phyloP scores from a whole-genome alignment of 2,113 vertebrate genomes.

The Peromyscus leucopus region DNA sequence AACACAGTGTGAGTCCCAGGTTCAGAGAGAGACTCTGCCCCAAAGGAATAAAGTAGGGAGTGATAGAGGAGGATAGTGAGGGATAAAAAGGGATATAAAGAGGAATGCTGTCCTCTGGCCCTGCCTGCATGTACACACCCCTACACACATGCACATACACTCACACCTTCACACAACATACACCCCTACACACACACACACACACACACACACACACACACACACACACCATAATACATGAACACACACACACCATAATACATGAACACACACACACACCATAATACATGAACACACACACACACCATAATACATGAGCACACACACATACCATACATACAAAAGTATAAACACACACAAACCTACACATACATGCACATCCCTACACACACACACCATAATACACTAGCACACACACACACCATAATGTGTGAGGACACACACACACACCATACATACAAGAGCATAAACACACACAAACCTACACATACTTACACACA shows the following conservation, averaged over 20 bases:
- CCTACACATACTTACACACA: too few relatives aligned
- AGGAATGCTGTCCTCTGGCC: too few relatives aligned
- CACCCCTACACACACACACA: background rate
- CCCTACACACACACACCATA: background rate
- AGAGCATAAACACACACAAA: background rate
- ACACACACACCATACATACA: background rate
- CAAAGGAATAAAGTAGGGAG: background rate
- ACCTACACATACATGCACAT: too few relatives aligned
- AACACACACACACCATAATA: background rate
- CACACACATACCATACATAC: too few relatives aligned
- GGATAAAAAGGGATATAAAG: background rate
- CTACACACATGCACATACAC: background rate
- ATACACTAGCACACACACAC: too few relatives aligned
- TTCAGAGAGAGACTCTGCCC: background rate
- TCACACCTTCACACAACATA: background rate
- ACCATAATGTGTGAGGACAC: too few relatives aligned
- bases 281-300: background rate
- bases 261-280: background rate
- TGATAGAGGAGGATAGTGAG: background rate
- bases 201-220: too few relatives aligned
- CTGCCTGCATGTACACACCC: background rate
- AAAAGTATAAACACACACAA: background rate
- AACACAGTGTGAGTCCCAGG: background rate
- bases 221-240: too few relatives aligned
- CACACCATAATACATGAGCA: too few relatives aligned